phyloP scores from a whole-genome alignment of 2,113 vertebrate genomes.

The Turdus rufiventris region DNA sequence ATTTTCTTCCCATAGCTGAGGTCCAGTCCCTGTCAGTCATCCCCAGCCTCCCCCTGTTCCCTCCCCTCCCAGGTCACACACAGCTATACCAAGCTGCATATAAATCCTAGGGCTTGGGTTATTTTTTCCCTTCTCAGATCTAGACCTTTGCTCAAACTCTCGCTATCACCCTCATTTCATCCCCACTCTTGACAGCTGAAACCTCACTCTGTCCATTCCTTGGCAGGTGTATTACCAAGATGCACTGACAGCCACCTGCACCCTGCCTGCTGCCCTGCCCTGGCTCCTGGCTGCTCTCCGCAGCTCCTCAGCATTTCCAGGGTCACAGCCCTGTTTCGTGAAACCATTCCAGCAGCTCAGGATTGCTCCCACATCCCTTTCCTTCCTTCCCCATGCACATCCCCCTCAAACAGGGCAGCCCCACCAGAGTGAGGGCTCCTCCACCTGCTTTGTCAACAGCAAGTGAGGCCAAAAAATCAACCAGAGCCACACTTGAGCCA shows the following conservation, averaged over 20 bases:
- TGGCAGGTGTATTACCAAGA: neutral
- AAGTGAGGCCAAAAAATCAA: neutral
- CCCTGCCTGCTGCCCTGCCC: neutral
- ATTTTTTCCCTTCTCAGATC: neutral
- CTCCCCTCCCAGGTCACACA: neutral
- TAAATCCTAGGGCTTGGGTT: neutral
- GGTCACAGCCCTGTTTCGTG: neutral
- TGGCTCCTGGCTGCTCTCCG: neutral
- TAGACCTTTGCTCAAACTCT: neutral
- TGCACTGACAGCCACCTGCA: neutral
- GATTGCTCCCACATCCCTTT: neutral
- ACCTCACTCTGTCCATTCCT: neutral
- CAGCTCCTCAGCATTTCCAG: neutral
- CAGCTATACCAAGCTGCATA: neutral
- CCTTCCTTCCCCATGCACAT: neutral
- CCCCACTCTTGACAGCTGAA: neutral
- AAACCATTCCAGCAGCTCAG: neutral
- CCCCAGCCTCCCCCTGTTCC: neutral
- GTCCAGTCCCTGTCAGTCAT: neutral
- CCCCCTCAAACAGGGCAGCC: neutral
- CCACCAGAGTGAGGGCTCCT: neutral
- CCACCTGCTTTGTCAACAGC: neutral
- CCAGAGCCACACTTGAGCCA: neutral
- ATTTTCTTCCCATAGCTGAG: conserved; percentile 1
- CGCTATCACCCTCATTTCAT: neutral